Percentiles rank a stretch among this genome's conserved stretches.
phyloP scores from a whole-genome alignment of 2,113 vertebrate genomes.

The Mungos mungo region DNA sequence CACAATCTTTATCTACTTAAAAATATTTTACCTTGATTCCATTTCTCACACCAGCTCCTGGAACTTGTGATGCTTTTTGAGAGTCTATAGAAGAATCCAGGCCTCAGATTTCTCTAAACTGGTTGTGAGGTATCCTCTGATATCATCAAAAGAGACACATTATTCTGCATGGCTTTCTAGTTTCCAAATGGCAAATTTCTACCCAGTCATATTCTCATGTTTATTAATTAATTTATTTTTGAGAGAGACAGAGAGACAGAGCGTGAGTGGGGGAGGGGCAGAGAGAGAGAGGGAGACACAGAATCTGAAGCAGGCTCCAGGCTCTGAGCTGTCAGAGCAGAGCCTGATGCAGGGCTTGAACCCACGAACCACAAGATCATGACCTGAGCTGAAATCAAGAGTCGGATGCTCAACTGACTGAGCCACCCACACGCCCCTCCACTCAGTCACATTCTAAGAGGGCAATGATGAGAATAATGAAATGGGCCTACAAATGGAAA shows the following conservation, averaged over 20 bases:
- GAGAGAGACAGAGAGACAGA: no score
- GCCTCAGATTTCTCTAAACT: background rate
- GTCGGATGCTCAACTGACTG: no score
- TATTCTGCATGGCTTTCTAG: background rate
- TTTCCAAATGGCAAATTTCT: background rate
- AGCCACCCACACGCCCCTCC: background rate
- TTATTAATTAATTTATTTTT: no score
- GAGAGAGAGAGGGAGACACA: no score
- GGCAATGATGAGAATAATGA: background rate
- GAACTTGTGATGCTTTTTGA: background rate
- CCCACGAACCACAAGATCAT: no score
- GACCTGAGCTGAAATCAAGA: no score
- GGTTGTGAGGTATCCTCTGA: background rate
- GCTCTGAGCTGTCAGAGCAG: no score
- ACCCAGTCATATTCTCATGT: background rate
- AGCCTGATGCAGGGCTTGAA: no score
- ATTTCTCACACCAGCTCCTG: background rate
- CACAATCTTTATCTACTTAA: background rate
- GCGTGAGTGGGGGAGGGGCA: no score
- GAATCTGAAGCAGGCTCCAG: no score
- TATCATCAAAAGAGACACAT: background rate
- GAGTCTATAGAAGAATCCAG: background rate
- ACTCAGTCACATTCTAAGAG: background rate
- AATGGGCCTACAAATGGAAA: background rate
- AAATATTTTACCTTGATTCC: background rate